These are phyloP conservation scores for Druon quercuslanigerum DNA, from an alignment of 1,140 invertebrate genomes.

Conservation along the genomic window DNA sequence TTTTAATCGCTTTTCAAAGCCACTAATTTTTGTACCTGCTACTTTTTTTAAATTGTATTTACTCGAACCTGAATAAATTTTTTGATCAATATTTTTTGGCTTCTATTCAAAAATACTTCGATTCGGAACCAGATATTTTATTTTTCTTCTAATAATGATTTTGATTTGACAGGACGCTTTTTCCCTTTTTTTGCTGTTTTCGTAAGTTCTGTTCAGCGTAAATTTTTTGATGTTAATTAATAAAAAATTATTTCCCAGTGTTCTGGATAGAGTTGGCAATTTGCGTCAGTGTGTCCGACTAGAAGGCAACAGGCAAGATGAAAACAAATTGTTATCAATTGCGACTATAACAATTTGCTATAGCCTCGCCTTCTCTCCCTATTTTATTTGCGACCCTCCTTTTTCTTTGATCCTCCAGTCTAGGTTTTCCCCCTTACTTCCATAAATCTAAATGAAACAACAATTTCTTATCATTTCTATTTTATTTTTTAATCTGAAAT, in stretches of 20 bases:
- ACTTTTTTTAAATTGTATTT: too few relatives aligned
- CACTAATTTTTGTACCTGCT: too few relatives aligned
- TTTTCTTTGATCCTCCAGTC: neutral
- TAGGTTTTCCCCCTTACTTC: neutral
- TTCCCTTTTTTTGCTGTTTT: too few relatives aligned
- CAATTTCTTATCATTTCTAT: neutral
- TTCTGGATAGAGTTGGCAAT: neutral
- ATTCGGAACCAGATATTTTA: too few relatives aligned
- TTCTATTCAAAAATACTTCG: too few relatives aligned
- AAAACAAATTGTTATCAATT: conserved; percentile 49
- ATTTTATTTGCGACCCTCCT: neutral
- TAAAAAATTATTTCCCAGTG: neutral
- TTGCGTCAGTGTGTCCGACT: conserved; percentile 35
- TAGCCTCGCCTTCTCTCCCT: neutral
- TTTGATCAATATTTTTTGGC: too few relatives aligned
- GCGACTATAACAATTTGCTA: conserved; percentile 34
- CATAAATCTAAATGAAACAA: neutral
- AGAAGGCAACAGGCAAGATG: conserved; percentile 24
- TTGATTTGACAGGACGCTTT: too few relatives aligned
- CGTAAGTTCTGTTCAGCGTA: too few relatives aligned
- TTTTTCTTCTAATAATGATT: too few relatives aligned
- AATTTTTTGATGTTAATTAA: neutral
- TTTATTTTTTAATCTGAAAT: neutral
- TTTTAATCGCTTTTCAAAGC: too few relatives aligned
- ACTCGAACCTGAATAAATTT: too few relatives aligned